A percentile compares a stretch with the other conserved stretches of the same genome.
These are phyloP conservation scores for Falcunculus frontatus DNA, from an alignment of 2,113 vertebrate species.

Conservation along the genomic window DNA sequence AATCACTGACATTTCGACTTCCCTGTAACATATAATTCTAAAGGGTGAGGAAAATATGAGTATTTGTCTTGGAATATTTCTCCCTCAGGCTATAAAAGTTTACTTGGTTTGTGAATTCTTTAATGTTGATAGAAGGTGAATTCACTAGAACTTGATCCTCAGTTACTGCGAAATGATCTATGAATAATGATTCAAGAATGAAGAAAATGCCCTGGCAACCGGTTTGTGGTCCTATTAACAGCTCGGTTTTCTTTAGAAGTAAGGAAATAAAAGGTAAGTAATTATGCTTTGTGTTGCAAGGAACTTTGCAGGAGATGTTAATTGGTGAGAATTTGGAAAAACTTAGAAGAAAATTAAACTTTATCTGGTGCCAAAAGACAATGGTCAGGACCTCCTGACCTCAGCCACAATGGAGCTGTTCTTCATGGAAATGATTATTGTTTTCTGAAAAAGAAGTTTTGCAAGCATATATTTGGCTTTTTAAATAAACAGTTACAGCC, in stretches of 20 bases:
- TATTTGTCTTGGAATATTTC: background rate
- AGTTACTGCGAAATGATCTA: background rate
- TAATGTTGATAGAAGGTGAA: background rate
- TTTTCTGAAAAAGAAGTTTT: background rate
- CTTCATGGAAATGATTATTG: background rate
- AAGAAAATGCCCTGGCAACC: background rate
- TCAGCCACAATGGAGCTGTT: background rate
- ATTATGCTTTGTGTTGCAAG: background rate
- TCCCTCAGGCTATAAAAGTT: background rate
- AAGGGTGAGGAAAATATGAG: background rate
- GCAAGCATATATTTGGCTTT: background rate
- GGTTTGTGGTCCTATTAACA: background rate
- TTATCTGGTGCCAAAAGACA: background rate
- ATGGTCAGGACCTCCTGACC: background rate
- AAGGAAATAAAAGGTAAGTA: background rate
- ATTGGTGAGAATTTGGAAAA: background rate
- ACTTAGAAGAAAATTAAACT: background rate
- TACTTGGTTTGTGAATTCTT: background rate
- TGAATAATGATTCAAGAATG: background rate
- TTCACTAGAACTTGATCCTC: background rate
- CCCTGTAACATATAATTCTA: background rate
- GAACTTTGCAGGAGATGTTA: background rate
- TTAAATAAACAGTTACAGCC: background rate
- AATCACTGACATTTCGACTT: background rate
- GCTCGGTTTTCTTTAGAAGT: background rate